Evolutionary conservation across 2,797 vertebrate species (phyloP).

Genomic region (Argentina silus): DNA sequence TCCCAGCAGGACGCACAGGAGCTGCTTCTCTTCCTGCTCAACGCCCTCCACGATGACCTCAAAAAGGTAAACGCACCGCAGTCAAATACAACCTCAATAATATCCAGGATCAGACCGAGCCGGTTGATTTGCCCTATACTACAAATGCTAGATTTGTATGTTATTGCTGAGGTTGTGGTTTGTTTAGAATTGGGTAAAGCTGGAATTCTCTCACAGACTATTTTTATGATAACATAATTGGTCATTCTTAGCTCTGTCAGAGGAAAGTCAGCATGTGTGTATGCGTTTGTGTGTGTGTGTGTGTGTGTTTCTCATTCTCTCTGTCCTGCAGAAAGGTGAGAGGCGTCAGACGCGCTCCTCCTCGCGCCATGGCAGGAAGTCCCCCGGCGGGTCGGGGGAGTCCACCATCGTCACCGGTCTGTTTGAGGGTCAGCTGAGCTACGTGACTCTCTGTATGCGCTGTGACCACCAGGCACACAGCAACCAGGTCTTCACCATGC

Average conservation of each 20-base stretch:
- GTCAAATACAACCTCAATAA: neutral
- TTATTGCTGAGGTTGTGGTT: too few species aligned
- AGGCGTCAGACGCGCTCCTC: slow-evolving; percentile 35
- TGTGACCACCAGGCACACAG: slow-evolving; percentile 74
- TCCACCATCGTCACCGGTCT: slow-evolving; percentile 79
- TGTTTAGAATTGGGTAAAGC: too few species aligned
- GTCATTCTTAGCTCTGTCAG: too few species aligned
- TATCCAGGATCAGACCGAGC: too few species aligned
- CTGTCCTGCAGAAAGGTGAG: slow-evolving; percentile 34
- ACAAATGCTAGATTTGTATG: too few species aligned
- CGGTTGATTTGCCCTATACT: too few species aligned
- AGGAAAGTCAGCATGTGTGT: too few species aligned
- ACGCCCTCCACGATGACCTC: slow-evolving; percentile 82
- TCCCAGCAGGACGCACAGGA: slow-evolving; percentile 88
- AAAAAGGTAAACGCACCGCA: slow-evolving; percentile 70
- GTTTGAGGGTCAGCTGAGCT: slow-evolving; percentile 84
- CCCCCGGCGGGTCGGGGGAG: slow-evolving; percentile 39
- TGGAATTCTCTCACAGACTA: too few species aligned
- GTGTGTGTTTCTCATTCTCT: too few species aligned
- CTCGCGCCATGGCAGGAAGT: slow-evolving; percentile 28
- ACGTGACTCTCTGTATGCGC: slow-evolving; percentile 73
- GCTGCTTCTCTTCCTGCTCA: slow-evolving; percentile 84
- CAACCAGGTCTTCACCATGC: slow-evolving; percentile 80
- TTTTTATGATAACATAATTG: too few species aligned
- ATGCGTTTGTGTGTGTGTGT: too few species aligned